Evolutionary conservation across 2,888 invertebrate species (phyloP), one percentile per base, ranked within the genome.

Genomic region (Lithophane leautieri): DNA sequence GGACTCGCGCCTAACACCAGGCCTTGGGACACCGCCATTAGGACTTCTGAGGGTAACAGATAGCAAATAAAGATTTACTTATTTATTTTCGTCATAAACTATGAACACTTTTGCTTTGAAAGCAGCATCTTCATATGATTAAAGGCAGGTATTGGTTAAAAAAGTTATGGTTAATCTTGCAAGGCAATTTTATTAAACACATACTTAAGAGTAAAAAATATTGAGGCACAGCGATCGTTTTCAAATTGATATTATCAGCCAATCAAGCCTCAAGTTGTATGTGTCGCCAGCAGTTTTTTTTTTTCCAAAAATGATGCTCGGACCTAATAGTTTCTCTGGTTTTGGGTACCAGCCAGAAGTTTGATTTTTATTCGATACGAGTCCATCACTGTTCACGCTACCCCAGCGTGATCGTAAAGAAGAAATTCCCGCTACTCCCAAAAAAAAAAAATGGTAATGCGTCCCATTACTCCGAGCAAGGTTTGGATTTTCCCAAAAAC

Each of bases 11-110:
- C 95, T 91, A 97, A 96, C 60, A 98, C 97, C 82, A 98, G 95
- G 54, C 98, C 98, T 93, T 97, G 97, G 42, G 98, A 97, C 79
- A 98, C 97, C 34, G 98, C 98, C 93, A 98, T 98, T 84, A 98
- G 97, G 72, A 98, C 95, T 82, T 97, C 98, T 98, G 95, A 28
- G 44, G n/a, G 19, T 44, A 44, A 87, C 28, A 62, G 25, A 62
- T 2, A 69, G 25, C 62, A 65, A 62, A 28, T 22, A 28, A 34
- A 12, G 1, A 19, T 47, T 44, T 28, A 19, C 40, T 44, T 28
- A n/a, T 65, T 34, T 50, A 44, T 25, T 14, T 44, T 61, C 11
- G 2, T 16, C 4, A 9, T 1, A 22, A 16, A 47, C 1, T 34
- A 44, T 28, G 22, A 50, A 25, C 14, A 25, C 16, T 50, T 9